Evolutionary conservation across 35 echinoderm and acorn worm species (phyloP).

Genomic region (Ophioderma brevispina): DNA sequence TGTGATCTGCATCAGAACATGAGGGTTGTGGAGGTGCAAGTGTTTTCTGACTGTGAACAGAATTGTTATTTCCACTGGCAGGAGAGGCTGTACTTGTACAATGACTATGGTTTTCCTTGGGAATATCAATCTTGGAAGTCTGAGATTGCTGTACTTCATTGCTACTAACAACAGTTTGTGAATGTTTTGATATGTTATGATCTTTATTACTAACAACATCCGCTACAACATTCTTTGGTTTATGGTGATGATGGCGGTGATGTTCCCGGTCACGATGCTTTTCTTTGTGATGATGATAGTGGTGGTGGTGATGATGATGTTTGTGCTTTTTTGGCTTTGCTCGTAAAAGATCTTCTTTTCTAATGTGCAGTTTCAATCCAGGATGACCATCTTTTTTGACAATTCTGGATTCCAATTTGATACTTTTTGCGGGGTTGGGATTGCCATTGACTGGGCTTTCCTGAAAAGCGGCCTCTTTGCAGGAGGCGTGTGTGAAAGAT

Average conservation of each 20-base stretch:
- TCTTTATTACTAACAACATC: background rate
- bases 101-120: no score
- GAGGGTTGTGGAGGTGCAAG: background rate
- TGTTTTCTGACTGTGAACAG: no score
- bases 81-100: no score
- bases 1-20: background rate
- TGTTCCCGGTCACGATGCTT: slow-evolving; percentile 32
- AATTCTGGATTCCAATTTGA: slow-evolving; percentile 62
- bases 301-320: slow-evolving; percentile 79
- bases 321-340: slow-evolving; percentile 89
- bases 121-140: background rate
- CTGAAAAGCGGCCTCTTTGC: background rate
- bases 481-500: background rate
- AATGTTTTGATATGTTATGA: background rate
- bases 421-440: background rate
- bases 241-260: slow-evolving; percentile 6
- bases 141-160: background rate
- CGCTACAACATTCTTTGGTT: slow-evolving; percentile 12
- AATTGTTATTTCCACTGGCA: no score
- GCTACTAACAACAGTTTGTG: background rate
- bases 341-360: slow-evolving; percentile 68
- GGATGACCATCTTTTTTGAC: slow-evolving; percentile 92
- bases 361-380: slow-evolving; percentile 84
- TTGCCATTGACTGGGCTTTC: slow-evolving; percentile 24
- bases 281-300: slow-evolving; percentile 66